Evolutionary conservation across 2,888 invertebrate genomes (phyloP), one percentile per base, ranked within the genome.

Genomic region (Pristionchus arcanus): DNA sequence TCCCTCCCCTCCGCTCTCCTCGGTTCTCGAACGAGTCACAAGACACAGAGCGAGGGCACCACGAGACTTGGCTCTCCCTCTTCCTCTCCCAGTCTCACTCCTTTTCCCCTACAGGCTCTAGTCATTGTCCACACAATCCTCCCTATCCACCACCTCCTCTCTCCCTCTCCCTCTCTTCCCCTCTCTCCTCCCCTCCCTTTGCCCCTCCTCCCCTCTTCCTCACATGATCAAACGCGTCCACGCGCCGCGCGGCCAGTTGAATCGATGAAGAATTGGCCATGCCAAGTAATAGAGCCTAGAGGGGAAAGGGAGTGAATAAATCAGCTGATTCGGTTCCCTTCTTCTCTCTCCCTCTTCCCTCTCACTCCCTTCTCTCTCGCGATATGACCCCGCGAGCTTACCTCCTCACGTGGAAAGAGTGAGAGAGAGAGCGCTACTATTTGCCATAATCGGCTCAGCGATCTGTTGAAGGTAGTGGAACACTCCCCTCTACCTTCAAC

Each of bases 221-320:
- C 89, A 74, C 87, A 87, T 87, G 87, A 87, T 87, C 87, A 87
- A 87, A 59, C 49, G 87, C 87, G 66, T 68, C n/a, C 66, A 28
- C 42, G 66, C 87, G 49, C 37, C 37, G 85, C 49, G 63, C 59
- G n/a, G 7, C 19, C 28, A 59, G 59, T 59, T n/a, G 86, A 55
- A 63, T 55, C 59, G 84, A 84, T 55, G 84, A 25, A 11, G 25
- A 21, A 63, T 63, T 49, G 42, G 59, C 84, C 49, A 81, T 81
- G 49, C 81, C 37, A 53, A 81, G 74, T 81, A 37, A n/a, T 31
- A 81, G 81, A 49, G 81, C 34, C n/a, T 31, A 13, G 84, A 59
- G 31, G 84, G 84, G 59, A 53, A 84, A 49, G 84, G 59, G 84
- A 59, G 3, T 53, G 53, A 84, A 34, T 19, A 68, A 66, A 87